Conservation (phyloP, 1,140 invertebrate genomes). For the Drosophila bipectinata region DNA sequence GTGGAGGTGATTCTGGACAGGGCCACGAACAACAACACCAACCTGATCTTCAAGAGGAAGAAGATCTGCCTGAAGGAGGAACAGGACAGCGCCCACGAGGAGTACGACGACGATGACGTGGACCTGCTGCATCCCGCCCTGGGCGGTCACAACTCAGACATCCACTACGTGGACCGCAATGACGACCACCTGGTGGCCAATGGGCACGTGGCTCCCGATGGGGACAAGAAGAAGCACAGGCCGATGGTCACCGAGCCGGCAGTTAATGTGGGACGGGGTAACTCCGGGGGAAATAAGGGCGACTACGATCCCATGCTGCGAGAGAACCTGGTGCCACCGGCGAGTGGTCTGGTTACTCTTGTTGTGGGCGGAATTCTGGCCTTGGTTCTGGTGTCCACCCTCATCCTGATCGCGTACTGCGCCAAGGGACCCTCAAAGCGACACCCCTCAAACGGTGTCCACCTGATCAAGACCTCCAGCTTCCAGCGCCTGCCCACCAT, state of each 20-base stretch:
- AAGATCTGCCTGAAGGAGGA: slow-evolving; percentile 89
- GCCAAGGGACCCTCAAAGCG: slow-evolving; percentile 81
- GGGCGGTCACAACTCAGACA: slow-evolving; percentile 48
- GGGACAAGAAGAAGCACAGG: slow-evolving; percentile 46
- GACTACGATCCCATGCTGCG: slow-evolving; percentile 77
- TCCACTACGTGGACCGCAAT: slow-evolving; percentile 68
- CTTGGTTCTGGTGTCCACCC: slow-evolving; percentile 70
- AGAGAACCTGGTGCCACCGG: slow-evolving; percentile 73
- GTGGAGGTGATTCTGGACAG: slow-evolving; percentile 92
- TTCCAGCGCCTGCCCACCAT: slow-evolving; percentile 81
- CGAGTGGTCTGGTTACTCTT: slow-evolving; percentile 73
- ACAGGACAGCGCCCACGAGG: slow-evolving; percentile 70
- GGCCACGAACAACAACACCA: slow-evolving; percentile 88
- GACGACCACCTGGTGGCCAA: slow-evolving; percentile 67
- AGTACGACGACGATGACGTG: slow-evolving; percentile 69
- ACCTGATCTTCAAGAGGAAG: slow-evolving; percentile 90
- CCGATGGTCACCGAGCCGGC: slow-evolving; percentile 44
- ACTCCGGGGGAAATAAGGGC: slow-evolving; percentile 40
- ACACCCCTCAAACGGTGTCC: slow-evolving; percentile 73
- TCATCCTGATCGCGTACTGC: slow-evolving; percentile 82
- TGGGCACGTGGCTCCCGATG: slow-evolving; percentile 46
- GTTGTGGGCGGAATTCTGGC: slow-evolving; percentile 79
- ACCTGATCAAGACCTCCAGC: slow-evolving; percentile 80
- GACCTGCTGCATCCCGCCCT: slow-evolving; percentile 56
- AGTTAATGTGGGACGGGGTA: slow-evolving; percentile 41